Evolutionary conservation across 2,888 invertebrate genomes (phyloP).

Genomic region (Amiota communis): DNA sequence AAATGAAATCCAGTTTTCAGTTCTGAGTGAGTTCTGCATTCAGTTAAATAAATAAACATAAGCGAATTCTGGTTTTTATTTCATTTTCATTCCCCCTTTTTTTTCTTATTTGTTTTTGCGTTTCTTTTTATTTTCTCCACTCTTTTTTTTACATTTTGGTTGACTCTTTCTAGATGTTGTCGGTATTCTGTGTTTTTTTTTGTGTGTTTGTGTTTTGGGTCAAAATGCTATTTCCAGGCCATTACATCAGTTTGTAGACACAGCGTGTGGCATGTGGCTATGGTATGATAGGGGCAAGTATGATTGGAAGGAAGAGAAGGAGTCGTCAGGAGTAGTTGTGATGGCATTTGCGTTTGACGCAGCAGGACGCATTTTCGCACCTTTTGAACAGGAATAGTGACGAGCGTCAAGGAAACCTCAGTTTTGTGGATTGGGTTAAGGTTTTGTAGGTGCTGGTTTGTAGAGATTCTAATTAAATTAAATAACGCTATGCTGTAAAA

Average conservation of each 20-base stretch:
- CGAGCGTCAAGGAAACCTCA: conserved; percentile 20
- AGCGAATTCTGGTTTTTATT: conserved; percentile 22
- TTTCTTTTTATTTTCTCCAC: neutral
- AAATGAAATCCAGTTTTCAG: conserved; percentile 54
- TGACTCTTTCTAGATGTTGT: conserved; percentile 39
- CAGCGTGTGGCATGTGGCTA: neutral
- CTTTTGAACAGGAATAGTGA: neutral
- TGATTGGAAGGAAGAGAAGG: no score
- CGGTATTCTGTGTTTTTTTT: conserved; percentile 37
- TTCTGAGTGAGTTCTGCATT: conserved; percentile 16
- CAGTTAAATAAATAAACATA: conserved; percentile 24
- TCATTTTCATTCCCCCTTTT: conserved; percentile 3
- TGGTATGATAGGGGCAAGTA: no score
- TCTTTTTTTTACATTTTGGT: conserved; percentile 4
- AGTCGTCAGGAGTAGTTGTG: neutral
- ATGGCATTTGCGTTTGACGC: neutral
- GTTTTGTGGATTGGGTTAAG: conserved; percentile 6
- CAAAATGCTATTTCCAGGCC: conserved; percentile 54
- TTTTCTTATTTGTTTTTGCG: conserved; percentile 2
- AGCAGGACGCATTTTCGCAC: conserved; percentile 20
- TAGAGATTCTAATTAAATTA: conserved; percentile 62
- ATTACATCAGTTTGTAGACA: conserved; percentile 49
- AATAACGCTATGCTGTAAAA: conserved; percentile 43
- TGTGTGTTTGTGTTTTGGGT: conserved; percentile 40
- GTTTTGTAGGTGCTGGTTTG: neutral